phyloP scores from a whole-genome alignment of 2,888 invertebrate species.

The Cheilosia impressa region DNA sequence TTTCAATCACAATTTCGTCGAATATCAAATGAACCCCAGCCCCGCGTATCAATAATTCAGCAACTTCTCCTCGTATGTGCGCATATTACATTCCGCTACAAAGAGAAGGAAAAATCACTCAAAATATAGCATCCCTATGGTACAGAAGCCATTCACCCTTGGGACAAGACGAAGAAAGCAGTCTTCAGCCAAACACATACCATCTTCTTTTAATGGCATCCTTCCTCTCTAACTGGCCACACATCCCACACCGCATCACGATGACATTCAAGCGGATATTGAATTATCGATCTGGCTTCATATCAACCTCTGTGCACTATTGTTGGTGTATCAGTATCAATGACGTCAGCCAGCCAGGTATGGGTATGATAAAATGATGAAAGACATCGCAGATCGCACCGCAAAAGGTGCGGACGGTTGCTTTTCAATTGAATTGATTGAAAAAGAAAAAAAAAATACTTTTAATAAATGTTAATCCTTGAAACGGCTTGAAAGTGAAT shows the following conservation, averaged over 20 bases:
- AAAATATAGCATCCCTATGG: not conserved
- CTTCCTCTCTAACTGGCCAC: conserved; percentile 7
- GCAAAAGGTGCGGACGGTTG: conserved; percentile 46
- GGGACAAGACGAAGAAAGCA: not conserved
- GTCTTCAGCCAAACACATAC: not conserved
- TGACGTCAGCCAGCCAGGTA: conserved; percentile 17
- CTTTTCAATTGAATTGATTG: conserved; percentile 70
- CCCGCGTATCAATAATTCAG: conserved; percentile 37
- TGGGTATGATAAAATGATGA: conserved; percentile 36
- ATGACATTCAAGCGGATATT: conserved; percentile 72
- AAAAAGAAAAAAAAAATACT: conserved; percentile 48
- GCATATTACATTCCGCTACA: not conserved
- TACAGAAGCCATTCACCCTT: not conserved
- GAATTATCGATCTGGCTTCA: conserved; percentile 65
- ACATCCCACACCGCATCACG: conserved; percentile 12
- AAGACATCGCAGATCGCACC: not conserved
- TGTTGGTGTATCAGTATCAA: conserved; percentile 39
- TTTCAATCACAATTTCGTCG: conserved; percentile 50
- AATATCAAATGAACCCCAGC: conserved; percentile 40
- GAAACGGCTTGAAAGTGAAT: conserved; percentile 35
- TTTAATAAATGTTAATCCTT: conserved; percentile 74
- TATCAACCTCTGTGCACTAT: conserved; percentile 62
- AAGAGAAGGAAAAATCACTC: not conserved
- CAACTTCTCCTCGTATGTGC: conserved; percentile 18
- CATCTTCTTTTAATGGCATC: conserved; percentile 53